Percentiles rank a stretch among this genome's conserved stretches.
These are phyloP conservation scores for Coelopa pilipes DNA, from an alignment of 2,888 invertebrate genomes.

Conservation along the genomic window DNA sequence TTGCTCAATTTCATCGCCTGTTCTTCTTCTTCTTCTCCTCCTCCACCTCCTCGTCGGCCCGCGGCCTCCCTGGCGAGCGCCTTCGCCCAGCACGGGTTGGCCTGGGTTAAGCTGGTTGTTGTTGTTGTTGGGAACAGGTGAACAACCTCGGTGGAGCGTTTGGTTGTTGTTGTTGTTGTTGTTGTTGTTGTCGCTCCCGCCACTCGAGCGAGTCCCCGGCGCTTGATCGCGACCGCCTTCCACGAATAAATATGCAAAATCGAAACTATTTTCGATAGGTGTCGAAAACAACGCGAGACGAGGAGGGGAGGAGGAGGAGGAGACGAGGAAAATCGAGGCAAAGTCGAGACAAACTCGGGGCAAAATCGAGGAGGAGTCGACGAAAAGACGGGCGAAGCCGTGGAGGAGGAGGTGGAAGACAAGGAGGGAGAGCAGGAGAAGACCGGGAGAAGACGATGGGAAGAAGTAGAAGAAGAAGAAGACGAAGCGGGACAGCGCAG, in stretches of 20 bases:
- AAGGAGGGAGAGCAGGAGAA: no score
- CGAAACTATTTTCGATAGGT: not conserved
- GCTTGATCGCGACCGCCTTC: slow-evolving; percentile 14
- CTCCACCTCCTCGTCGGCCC: not conserved
- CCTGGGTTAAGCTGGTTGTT: not conserved
- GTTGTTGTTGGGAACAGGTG: slow-evolving; percentile 16
- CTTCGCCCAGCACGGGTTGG: not conserved
- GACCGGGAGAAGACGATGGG: no score
- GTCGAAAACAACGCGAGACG: not conserved
- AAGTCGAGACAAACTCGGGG: no score
- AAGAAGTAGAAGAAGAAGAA: no score
- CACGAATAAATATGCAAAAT: slow-evolving; percentile 21
- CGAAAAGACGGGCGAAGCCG: not conserved
- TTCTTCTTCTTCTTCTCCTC: not conserved
- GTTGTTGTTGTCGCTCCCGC: not conserved
- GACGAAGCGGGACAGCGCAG: no score
- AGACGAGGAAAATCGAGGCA: no score
- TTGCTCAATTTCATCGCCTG: not conserved
- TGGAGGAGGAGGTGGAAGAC: no score
- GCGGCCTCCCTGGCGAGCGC: not conserved
- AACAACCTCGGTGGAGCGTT: slow-evolving; percentile 16
- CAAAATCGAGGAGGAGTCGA: not conserved
- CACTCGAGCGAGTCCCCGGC: not conserved
- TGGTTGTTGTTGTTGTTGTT: no score
- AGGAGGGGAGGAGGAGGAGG: no score